Conservation (phyloP, 2,113 vertebrate species). For the Cercopithecus mona region DNA sequence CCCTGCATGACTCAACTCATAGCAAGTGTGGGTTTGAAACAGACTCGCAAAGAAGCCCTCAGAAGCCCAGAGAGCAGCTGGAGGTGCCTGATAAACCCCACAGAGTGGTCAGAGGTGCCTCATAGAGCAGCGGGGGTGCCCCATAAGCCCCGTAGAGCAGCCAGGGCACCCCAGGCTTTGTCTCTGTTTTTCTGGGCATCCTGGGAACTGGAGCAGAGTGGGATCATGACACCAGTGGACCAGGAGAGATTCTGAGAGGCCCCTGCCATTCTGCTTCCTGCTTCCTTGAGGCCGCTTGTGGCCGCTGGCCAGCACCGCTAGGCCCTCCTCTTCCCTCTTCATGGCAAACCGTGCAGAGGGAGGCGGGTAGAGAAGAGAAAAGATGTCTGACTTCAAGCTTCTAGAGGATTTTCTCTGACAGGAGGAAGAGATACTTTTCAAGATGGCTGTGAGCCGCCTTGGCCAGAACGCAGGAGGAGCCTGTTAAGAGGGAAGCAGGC, state of each 20-base stretch:
- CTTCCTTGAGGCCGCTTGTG: rapidly evolving
- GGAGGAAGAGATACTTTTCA: background rate
- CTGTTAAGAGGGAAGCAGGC: background rate
- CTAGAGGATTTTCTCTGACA: background rate
- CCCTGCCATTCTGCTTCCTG: background rate
- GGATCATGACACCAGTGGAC: background rate
- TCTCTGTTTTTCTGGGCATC: background rate
- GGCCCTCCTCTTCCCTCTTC: rapidly evolving
- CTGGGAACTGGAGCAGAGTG: background rate
- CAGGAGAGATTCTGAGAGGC: no score
- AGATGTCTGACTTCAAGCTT: background rate
- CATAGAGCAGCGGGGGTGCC: no score
- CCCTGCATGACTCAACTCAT: background rate
- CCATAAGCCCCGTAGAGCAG: background rate
- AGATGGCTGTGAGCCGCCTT: rapidly evolving
- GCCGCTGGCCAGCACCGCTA: rapidly evolving
- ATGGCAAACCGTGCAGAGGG: background rate
- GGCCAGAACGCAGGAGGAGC: background rate
- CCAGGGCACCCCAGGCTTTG: background rate
- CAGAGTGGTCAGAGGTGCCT: no score
- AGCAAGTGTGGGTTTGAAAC: no score
- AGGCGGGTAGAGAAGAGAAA: background rate
- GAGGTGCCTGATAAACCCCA: no score
- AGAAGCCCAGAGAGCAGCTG: no score
- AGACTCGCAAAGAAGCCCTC: no score